Conservation (phyloP, 2,797 vertebrate species). For the Naso thynnoides region DNA sequence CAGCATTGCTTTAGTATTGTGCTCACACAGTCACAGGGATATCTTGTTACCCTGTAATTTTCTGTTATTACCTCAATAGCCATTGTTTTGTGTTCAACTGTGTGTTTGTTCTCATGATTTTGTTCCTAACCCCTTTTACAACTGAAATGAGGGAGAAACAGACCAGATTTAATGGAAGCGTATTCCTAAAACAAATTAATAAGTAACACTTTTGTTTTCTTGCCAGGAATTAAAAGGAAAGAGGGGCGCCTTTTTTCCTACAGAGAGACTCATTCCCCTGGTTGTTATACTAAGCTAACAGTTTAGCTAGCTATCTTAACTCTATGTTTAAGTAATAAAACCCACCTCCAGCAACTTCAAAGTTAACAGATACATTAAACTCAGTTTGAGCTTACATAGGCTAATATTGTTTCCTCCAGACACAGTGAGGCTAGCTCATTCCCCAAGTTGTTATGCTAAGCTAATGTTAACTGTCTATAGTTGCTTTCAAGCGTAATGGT, state of each 20-base stretch:
- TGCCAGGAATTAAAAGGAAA: background rate
- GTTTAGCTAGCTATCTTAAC: too few relatives aligned
- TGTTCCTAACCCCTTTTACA: background rate
- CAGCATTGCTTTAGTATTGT: slow-evolving; percentile 49
- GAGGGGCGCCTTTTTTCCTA: background rate
- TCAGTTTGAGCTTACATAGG: background rate
- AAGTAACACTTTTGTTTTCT: background rate
- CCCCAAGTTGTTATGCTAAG: background rate
- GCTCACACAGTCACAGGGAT: slow-evolving; percentile 70
- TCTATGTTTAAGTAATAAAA: background rate
- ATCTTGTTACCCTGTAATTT: slow-evolving; percentile 72
- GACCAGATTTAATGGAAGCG: background rate
- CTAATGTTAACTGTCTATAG: background rate
- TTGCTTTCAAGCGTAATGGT: background rate
- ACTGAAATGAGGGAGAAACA: background rate
- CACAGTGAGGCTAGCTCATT: background rate
- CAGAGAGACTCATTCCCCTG: too few relatives aligned
- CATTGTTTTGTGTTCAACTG: slow-evolving; percentile 34
- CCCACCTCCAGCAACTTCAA: background rate
- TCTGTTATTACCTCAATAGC: slow-evolving; percentile 36
- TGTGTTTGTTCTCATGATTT: slow-evolving; percentile 13
- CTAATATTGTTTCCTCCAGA: background rate
- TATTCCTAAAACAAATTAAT: too few relatives aligned
- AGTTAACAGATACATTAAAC: background rate
- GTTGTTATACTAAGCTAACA: too few relatives aligned